A percentile compares a stretch with the other conserved stretches of the same genome.
Evolutionary conservation across 2,797 vertebrate genomes (phyloP).

Genomic region (Orestias chungarensis): DNA sequence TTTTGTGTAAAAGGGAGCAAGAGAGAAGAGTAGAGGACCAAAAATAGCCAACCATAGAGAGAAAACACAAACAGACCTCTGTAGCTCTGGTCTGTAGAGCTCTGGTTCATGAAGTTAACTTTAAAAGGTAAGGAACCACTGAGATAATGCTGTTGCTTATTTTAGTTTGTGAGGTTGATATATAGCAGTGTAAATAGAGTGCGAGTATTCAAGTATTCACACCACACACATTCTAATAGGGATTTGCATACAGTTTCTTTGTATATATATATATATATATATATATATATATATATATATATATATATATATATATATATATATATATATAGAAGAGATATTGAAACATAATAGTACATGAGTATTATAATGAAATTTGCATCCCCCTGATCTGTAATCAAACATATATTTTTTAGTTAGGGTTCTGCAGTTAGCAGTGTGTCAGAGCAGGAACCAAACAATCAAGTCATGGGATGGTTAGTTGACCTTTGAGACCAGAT

Average conservation of each 20-base stretch:
- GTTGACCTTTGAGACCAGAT: background rate
- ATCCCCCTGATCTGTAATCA: background rate
- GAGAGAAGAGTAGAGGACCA: background rate
- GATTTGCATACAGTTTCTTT: background rate
- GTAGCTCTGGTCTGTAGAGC: background rate
- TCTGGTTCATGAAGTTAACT: background rate
- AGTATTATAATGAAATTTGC: background rate
- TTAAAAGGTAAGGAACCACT: background rate
- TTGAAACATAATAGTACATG: background rate
- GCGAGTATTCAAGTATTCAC: background rate
- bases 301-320: too few relatives aligned
- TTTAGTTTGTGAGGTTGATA: background rate
- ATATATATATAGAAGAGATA: background rate
- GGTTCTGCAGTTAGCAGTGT: background rate
- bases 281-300: too few relatives aligned
- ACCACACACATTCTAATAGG: background rate
- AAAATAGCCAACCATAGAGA: constrained; percentile 16
- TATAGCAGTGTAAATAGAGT: background rate
- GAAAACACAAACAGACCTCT: constrained; percentile 14
- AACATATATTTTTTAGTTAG: background rate
- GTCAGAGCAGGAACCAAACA: background rate
- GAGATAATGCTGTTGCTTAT: background rate
- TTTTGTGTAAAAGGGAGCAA: background rate
- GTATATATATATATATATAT: too few relatives aligned
- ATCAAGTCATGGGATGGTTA: background rate